These are phyloP conservation scores for Drosophila trichaetosa DNA, from an alignment of 2,888 invertebrate species.

Conservation along the genomic window DNA sequence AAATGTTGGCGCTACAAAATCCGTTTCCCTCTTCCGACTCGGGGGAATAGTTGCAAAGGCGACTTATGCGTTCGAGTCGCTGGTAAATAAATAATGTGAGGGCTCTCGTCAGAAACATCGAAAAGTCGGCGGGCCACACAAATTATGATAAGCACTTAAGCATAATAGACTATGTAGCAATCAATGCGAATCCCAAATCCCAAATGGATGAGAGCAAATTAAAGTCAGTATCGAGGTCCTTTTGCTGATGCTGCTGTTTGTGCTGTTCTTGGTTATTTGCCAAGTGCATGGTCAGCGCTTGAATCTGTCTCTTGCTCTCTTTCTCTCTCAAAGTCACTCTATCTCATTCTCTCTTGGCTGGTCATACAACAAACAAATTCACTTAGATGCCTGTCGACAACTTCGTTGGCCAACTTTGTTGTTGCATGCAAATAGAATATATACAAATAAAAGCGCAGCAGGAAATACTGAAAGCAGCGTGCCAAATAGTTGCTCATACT, in stretches of 20 bases:
- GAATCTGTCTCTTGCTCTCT: constrained; percentile 4
- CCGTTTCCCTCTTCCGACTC: constrained; percentile 56
- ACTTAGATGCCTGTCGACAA: constrained; percentile 72
- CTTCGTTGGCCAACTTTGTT: constrained; percentile 65
- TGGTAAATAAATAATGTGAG: constrained; percentile 50
- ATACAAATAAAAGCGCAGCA: constrained; percentile 45
- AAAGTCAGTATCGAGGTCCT: constrained; percentile 45
- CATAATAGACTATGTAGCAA: constrained; percentile 72
- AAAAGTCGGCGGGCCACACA: constrained; percentile 38
- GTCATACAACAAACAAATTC: constrained; percentile 62
- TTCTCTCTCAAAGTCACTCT: background rate
- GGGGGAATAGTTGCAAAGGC: constrained; percentile 53
- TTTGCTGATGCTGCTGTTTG: background rate
- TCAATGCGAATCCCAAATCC: constrained; percentile 62
- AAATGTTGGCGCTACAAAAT: constrained; percentile 47
- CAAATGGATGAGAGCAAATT: constrained; percentile 44
- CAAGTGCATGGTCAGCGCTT: constrained; percentile 73
- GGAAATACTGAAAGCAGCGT: constrained; percentile 54
- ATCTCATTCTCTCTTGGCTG: constrained; percentile 20
- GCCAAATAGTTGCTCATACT: constrained; percentile 63
- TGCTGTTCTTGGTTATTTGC: constrained; percentile 43
- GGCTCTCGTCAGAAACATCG: constrained; percentile 7
- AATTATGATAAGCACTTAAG: constrained; percentile 80
- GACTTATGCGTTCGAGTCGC: constrained; percentile 50
- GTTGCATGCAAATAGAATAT: constrained; percentile 46